Evolutionary conservation across 2,797 vertebrate species (phyloP), one percentile per base, ranked within the genome.

Genomic region (Euthynnus affinis): DNA sequence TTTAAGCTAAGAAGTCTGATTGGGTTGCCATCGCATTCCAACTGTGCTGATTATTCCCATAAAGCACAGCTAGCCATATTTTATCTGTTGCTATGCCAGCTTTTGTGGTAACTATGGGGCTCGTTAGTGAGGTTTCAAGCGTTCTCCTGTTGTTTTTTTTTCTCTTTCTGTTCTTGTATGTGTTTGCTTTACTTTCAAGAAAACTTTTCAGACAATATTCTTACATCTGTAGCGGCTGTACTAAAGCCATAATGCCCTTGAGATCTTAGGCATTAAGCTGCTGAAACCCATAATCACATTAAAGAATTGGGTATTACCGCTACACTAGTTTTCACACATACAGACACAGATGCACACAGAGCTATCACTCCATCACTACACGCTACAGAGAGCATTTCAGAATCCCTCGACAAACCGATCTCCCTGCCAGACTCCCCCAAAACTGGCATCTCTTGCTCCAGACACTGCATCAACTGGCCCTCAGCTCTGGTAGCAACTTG

Each of bases 401-500:
- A 80, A 68, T 86, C 87, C 81, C 85, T 57, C 32, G 66, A 84
- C 73, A 81, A 74, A 66, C 67, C 77, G 61, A 71, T 69, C 68
- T 73, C 70, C n/a, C 65, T 85, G 82, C 91, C 91, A 93, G 85
- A 86, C 79, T 68, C 60, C 23, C 59, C 74, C 66, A 64, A 83
- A 90, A 86, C 81, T 93, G 88, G 87, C 88, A 80, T 80, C 71
- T 76, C 76, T 62, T 87, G 78, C 85, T 90, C 81, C 80, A 76
- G 68, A 83, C 81, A 68, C 81, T 80, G 82, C 80, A 87, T 92
- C 80, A 86, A 77, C 82, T 83, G 86, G 86, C 76, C 89, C 81
- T 85, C 51, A 49, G 78, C 81, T 80, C 79, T 62, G 84, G 78
- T 87, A 90, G 87, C 85, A 91, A 88, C 85, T 93, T 94, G 88